Conservation (phyloP, 2,797 vertebrate genomes). For the Peromyscus eremicus region DNA sequence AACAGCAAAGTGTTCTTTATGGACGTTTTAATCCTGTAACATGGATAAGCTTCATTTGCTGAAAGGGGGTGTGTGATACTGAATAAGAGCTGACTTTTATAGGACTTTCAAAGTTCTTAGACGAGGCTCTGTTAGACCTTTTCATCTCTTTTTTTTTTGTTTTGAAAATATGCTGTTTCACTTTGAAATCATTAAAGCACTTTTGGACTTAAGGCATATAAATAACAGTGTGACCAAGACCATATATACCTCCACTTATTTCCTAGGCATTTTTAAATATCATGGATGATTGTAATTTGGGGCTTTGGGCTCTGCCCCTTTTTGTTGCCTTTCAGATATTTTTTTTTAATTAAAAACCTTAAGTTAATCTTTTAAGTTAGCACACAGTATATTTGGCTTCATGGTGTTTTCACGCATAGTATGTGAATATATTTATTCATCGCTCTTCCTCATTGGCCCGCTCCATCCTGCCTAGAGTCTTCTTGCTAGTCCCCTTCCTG, state of each 20-base stretch:
- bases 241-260: not conserved
- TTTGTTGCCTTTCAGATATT: conserved; percentile 38
- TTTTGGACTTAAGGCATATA: not conserved
- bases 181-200: conserved; percentile 40
- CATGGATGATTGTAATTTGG: not conserved
- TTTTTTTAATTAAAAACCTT: not conserved
- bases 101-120: conserved; percentile 25
- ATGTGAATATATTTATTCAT: not conserved
- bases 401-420: not conserved
- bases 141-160: not conserved
- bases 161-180: not conserved
- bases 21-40: not conserved
- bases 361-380: not conserved
- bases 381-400: too few relatives aligned
- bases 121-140: not conserved
- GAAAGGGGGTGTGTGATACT: not conserved
- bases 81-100: not conserved
- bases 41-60: not conserved
- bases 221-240: not conserved
- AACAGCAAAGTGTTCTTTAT: conserved; percentile 14
- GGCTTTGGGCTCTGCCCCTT: not conserved
- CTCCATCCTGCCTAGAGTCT: not conserved
- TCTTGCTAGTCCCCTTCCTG: not conserved
- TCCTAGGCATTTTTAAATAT: conserved; percentile 11
- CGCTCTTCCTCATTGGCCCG: not conserved